Base-by-base conservation (phyloP, 2,113 vertebrate genomes). In the Ia io region DNA sequence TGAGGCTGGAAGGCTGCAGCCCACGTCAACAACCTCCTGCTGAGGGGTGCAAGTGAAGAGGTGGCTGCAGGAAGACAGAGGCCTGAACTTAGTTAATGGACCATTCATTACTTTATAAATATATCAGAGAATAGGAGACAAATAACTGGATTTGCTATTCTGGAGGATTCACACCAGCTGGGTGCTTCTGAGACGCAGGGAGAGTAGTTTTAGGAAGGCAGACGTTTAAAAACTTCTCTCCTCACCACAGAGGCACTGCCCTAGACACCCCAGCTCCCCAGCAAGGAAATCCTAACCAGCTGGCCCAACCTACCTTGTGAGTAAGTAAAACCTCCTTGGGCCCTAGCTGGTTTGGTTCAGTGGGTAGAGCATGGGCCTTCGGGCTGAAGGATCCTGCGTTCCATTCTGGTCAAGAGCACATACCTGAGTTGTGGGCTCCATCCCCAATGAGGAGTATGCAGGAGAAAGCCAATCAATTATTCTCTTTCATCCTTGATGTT, bases 71-170 rank as follows among this genome's bases (percentile, higher is more conserved):
- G 12, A 49, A 94, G 85, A 80, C 65, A 37, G 80, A 74, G 16
- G 51, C 80, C 96, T 93, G 76, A 86, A 96, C 93, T 97, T 94
- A 83, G 67, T 95, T 87, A 78, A 74, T 69, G 47, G 94, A 59
- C 90, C 53, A 32, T 91, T 93, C 85, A 51, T 96, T 90, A 88
- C 95, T 96, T 90, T 65, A 78, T 65, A 92, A 95, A 84, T 80
- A 32, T 51, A 73, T 84, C 80, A 28, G 20, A 49, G 69, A 93
- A 56, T 44, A 59, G 35, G 90, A 89, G 91, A 87, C 91, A 85
- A 87, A 80, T 56, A 92, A 83, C 80, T 32, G 80, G 71, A 61
- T 88, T 74, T 89, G 69, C 80, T 71, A 35, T 40, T 1, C 49
- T 13, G 67, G 49, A 82, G 94, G 83, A 70, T 83, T 49, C 91